Evolutionary conservation across 2,113 vertebrate genomes (phyloP).

Genomic region (Seriola quinqueradiata): DNA sequence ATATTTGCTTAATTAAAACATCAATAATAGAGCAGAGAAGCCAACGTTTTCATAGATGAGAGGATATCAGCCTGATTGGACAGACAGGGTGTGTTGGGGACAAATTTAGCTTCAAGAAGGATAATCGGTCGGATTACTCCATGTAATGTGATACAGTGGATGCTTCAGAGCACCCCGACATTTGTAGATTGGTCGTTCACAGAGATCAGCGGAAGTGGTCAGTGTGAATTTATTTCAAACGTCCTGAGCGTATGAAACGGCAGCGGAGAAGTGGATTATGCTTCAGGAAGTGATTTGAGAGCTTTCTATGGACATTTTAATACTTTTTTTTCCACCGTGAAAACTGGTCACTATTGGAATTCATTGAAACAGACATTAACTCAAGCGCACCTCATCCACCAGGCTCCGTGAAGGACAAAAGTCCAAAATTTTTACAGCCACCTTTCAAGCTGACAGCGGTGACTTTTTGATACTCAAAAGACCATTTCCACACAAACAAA

Average conservation of each 20-base stretch:
- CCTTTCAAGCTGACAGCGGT: not conserved
- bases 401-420: slow-evolving; percentile 21
- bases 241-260: slow-evolving; percentile 16
- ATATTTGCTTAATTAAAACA: slow-evolving; percentile 15
- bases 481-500: slow-evolving; percentile 20
- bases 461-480: slow-evolving; percentile 28
- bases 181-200: slow-evolving; percentile 9
- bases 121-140: slow-evolving; percentile 28
- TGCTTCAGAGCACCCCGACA: slow-evolving; percentile 18
- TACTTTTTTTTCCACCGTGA: not conserved
- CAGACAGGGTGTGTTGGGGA: slow-evolving; percentile 11
- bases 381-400: slow-evolving; percentile 5
- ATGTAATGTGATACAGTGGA: slow-evolving; percentile 34
- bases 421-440: slow-evolving; percentile 16
- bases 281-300: not conserved
- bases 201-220: not conserved
- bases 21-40: slow-evolving; percentile 18
- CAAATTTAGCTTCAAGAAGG: slow-evolving; percentile 45
- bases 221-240: slow-evolving; percentile 39
- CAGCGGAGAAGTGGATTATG: slow-evolving; percentile 15
- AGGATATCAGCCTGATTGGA: slow-evolving; percentile 6
- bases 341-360: slow-evolving; percentile 10
- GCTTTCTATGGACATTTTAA: slow-evolving; percentile 18
- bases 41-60: slow-evolving; percentile 1
- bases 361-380: not conserved